These are phyloP conservation scores for Phenganax marumi DNA, from an alignment of 92 coral and sea anemone genomes.

Conservation along the genomic window DNA sequence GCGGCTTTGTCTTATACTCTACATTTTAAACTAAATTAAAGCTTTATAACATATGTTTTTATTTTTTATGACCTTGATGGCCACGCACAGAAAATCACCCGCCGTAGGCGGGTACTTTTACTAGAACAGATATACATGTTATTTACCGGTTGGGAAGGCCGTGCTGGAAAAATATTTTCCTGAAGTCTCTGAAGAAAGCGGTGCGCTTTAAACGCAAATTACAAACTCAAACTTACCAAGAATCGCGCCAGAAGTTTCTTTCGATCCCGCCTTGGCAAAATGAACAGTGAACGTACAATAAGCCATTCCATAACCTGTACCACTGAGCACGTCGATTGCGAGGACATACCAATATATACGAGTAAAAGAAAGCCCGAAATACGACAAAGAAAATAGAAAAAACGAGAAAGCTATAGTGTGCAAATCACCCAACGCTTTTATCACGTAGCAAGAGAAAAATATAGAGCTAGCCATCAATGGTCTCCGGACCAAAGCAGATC, in stretches of 20 bases:
- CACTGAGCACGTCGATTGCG: not conserved
- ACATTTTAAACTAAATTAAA: no score
- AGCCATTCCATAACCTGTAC: not conserved
- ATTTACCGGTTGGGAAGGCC: no score
- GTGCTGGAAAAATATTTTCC: no score
- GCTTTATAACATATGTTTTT: no score
- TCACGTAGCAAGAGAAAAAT: not conserved
- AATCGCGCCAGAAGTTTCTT: not conserved
- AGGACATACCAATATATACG: not conserved
- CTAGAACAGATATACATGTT: no score
- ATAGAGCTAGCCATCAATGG: not conserved
- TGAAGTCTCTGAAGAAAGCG: no score
- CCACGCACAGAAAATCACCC: no score
- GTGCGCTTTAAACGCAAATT: no score
- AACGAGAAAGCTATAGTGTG: not conserved
- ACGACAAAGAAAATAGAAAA: not conserved
- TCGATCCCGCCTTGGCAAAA: slow-evolving; percentile 1
- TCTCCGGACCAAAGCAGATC: slow-evolving; percentile 1
- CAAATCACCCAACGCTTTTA: no score
- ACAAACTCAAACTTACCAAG: slow-evolving; percentile 1
- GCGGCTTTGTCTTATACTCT: no score
- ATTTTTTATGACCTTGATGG: no score
- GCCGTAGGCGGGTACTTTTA: no score
- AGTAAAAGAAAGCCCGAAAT: not conserved
- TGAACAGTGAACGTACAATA: not conserved